These are phyloP conservation scores for Suricata suricatta DNA, from an alignment of 2,113 vertebrate genomes.

Conservation along the genomic window DNA sequence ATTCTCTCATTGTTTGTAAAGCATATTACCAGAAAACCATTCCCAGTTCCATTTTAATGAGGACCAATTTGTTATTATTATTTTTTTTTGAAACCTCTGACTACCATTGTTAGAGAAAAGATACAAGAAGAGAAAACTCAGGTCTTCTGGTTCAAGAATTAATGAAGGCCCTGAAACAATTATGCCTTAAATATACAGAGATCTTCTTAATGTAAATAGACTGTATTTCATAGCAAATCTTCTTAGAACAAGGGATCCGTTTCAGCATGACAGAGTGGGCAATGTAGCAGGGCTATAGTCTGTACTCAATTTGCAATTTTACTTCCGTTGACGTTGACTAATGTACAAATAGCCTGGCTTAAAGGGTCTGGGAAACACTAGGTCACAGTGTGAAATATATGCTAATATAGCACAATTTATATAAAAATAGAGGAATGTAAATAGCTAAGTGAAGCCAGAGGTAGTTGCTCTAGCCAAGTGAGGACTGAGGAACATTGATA, in stretches of 20 bases:
- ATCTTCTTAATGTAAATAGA: conserved; percentile 78
- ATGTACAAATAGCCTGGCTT: conserved; percentile 80
- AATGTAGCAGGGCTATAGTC: conserved; percentile 67
- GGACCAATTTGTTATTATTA: conserved; percentile 67
- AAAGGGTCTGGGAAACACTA: conserved; percentile 82
- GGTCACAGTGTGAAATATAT: conserved; percentile 84
- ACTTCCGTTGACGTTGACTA: conserved; percentile 79
- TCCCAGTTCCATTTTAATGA: conserved; percentile 72
- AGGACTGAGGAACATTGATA: conserved; percentile 79
- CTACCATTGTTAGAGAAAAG: conserved; percentile 70
- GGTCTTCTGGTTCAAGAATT: conserved; percentile 73
- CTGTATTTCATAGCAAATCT: conserved; percentile 73
- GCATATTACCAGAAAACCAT: conserved; percentile 70
- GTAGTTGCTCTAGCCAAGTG: conserved; percentile 74
- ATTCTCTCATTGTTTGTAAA: conserved; percentile 67
- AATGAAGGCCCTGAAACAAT: conserved; percentile 84
- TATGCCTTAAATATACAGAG: conserved; percentile 81
- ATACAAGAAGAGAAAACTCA: conserved; percentile 66
- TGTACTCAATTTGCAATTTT: conserved; percentile 77
- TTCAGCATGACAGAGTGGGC: conserved; percentile 74
- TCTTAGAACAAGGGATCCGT: conserved; percentile 61
- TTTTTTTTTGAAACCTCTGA: conserved; percentile 20
- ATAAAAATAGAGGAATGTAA: conserved; percentile 83
- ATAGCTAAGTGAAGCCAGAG: conserved; percentile 84
- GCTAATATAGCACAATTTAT: conserved; percentile 86